Conservation (phyloP, 2,888 invertebrate genomes). For the Hemicrepidius hirtus region DNA sequence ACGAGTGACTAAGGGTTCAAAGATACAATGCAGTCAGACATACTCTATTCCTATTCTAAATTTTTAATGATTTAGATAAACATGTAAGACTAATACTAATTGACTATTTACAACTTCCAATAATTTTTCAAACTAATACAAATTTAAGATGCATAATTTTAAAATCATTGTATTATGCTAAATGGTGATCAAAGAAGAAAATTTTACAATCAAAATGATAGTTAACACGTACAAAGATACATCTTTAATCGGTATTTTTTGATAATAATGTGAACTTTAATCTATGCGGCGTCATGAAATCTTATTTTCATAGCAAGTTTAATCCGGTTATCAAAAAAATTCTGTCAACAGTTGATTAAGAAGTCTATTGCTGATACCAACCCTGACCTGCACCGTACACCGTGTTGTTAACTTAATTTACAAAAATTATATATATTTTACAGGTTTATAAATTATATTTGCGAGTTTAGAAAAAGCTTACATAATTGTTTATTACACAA, state of each 20-base stretch:
- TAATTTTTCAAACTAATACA: too few relatives aligned
- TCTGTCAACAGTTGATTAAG: conserved; percentile 49
- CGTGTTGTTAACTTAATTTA: conserved; percentile 35
- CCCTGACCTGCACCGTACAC: conserved; percentile 50
- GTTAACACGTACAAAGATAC: conserved; percentile 18
- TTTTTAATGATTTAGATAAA: too few relatives aligned
- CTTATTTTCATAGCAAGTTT: conserved; percentile 45
- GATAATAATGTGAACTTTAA: conserved; percentile 41
- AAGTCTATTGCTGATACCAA: conserved; percentile 49
- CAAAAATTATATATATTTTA: conserved; percentile 26
- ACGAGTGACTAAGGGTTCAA: too few relatives aligned
- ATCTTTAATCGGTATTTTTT: conserved; percentile 11
- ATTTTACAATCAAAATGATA: conserved; percentile 8
- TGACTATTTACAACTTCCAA: too few relatives aligned
- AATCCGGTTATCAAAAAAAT: conserved; percentile 54
- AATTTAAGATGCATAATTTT: too few relatives aligned
- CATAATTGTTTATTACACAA: too few relatives aligned
- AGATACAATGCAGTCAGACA: too few relatives aligned
- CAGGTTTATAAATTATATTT: too few relatives aligned
- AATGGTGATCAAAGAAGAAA: neutral
- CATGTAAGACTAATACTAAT: too few relatives aligned
- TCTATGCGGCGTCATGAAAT: conserved; percentile 36
- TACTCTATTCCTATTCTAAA: too few relatives aligned
- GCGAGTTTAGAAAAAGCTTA: too few relatives aligned
- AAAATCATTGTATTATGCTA: too few relatives aligned